Evolutionary conservation across 2,797 vertebrate species (phyloP), one percentile per base, ranked within the genome.

Genomic region (Ctenopoma kingsleyae): DNA sequence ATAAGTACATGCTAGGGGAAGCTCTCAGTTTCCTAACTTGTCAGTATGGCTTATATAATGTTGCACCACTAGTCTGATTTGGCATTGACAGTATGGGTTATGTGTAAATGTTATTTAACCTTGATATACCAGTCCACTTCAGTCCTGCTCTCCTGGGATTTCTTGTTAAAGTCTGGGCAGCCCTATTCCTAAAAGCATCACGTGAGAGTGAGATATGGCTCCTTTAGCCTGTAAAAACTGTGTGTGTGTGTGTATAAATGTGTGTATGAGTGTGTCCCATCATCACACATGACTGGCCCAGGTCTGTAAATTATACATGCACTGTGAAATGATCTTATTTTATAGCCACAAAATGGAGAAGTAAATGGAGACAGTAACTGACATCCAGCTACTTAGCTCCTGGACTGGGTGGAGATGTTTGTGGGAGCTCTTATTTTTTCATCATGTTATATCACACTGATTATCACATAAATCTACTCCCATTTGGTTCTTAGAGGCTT

Each of bases 221-320:
- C 78, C 73, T 70, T 63, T 52, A 51, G 83, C 70, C 86, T 86
- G 74, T 84, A 83, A 81, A 86, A 90, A 82, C 68, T 81, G 68
- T 56, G 74, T 64, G 51, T 69, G 48, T 56, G 71, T 74, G 62
- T 73, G 65, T 55, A 50, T 43, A 56, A 62, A 67, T 59, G 77
- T 60, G 68, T 56, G 74, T 75, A 22, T 36, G 69, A 57, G 87
- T 80, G 87, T 80, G 76, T 80, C 71, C 82, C 84, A 87, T 91
- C 88, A 87, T 88, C 89, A 90, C 92, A 92, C 92, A 92, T 89
- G 91, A 84, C 85, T 84, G 82, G 69, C 84, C 91, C 85, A 56
- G 86, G 85, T 91, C 82, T 87, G 81, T 93, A 86, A 94, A 95
- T 94, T 93, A 95, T 95, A 89, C 87, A 95, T 94, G 93, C 82